Evolutionary conservation across 2,888 invertebrate genomes (phyloP), one percentile per base, ranked within the genome.

Genomic region (Boloria euphrosyne): DNA sequence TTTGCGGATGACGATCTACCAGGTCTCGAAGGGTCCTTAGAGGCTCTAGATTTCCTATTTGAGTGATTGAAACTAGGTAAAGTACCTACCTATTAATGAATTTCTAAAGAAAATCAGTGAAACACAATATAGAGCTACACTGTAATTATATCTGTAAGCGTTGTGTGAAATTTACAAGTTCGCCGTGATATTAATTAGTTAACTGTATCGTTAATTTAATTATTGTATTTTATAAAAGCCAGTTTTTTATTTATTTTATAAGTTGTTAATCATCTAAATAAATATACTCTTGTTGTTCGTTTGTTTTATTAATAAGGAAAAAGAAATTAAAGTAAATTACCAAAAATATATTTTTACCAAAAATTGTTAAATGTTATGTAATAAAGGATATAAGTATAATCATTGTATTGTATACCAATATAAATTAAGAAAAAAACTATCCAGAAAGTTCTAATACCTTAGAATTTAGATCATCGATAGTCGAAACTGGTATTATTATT

Each of bases 1-100:
- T 76, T 86, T n/a, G 78, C 83, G 0, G 85, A 86, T 10, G 78
- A 80, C 22, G 72, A 74, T 14, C 68, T 73, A 5, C 73, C 74
- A 0, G 74, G 72, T n/a, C 67, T 80, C 14, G 68, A 75, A 4
- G 76, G 76, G 31, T 68, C 72, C 5, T 62, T 74, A 18, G 73
- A 70, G 43, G 81, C 79, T 3, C 64, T 80, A 54, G 76, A 80
- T 59, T 78, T 77, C 57, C 62, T 80, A 46, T 63, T 78, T 5
- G 74, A 75, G 51, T 69, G 31, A 38, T 31, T 1, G 71, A 69
- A 66, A 58, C 43, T 57, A 43, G 38, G 17, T 22, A 44, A 52
- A 13, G 46, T 31, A n/a, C n/a, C n/a, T n/a, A n/a, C n/a, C n/a
- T 44, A 59, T 10, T 51, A 47, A 46, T 38, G 31, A 71, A 61